Evolutionary conservation across 1,140 invertebrate genomes (phyloP), one percentile per base, ranked within the genome.

Genomic region (Battus philenor): DNA sequence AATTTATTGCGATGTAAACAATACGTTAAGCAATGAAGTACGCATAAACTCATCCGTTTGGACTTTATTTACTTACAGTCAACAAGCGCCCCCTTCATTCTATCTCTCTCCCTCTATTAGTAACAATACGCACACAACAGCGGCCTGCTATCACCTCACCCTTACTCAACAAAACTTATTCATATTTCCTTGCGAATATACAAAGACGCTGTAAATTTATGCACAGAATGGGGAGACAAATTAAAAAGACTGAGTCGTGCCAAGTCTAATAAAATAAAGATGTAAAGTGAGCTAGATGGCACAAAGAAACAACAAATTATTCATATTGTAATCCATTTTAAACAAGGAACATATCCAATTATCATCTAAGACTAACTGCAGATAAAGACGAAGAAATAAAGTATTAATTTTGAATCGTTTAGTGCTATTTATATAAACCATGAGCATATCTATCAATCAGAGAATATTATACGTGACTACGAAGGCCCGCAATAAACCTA

Each of bases 111-210:
- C 38, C 36, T n/a, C 38, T 41, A 4, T 27, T n/a, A 27, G 38
- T 27, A 7, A 41, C 22, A 26, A 39, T 41, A 16, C 9, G 3
- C 9, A 27, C 24, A 17, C 22, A 22, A 26, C 20, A 56, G 45
- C 50, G 26, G 31, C 47, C 48, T 57, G 67, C 62, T 62, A 67
- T 46, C 57, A 49, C 48, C 34, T 51, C 52, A 46, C 54, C 59
- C 62, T 47, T 48, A 54, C 30, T 47, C 46, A 56, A 66, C 55
- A 57, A 64, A 55, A 61, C 70, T 76, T 73, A 80, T 80, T 80
- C 76, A 77, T 80, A 77, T 77, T 77, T 80, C 65, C 60, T 61
- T 33, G 33, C 41, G 54, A 66, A 71, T 59, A 66, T 53, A 61
- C 60, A 66, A 56, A 62, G 55, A 54, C n/a, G 59, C 67, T 61